Conservation (phyloP, 2,888 invertebrate species). For the Ormyrus nitidulus region DNA sequence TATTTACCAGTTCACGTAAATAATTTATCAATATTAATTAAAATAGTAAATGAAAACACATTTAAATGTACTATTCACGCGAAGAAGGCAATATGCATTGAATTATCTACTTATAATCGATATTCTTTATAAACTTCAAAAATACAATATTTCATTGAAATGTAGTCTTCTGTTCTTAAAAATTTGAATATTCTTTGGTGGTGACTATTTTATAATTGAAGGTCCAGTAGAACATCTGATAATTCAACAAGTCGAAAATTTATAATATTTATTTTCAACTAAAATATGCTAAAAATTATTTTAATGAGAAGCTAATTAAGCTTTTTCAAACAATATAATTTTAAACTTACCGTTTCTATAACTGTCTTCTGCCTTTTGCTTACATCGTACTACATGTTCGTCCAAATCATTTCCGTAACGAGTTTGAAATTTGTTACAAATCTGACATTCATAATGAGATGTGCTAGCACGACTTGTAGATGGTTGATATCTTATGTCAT, state of each 20-base stretch:
- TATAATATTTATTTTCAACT: neutral
- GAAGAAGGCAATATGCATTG: too few relatives aligned
- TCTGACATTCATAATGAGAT: conserved; percentile 56
- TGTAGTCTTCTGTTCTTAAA: neutral
- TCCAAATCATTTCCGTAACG: conserved; percentile 59
- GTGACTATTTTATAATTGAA: neutral
- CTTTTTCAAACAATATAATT: too few relatives aligned
- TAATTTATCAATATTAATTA: too few relatives aligned
- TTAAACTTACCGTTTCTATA: conserved; percentile 33
- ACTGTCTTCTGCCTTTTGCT: conserved; percentile 36
- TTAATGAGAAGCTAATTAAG: neutral
- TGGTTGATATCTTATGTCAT: conserved; percentile 37
- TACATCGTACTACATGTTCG: conserved; percentile 62
- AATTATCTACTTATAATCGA: neutral
- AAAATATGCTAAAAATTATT: conserved; percentile 12
- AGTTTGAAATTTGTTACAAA: conserved; percentile 63
- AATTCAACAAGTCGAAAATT: neutral
- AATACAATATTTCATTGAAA: neutral
- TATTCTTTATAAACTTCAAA: neutral
- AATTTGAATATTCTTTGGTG: conserved; percentile 31
- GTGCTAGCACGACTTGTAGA: conserved; percentile 34
- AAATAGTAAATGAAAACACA: neutral
- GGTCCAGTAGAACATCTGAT: too few relatives aligned
- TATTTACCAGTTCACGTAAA: too few relatives aligned
- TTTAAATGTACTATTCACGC: neutral